These are phyloP conservation scores for Myxocyprinus asiaticus DNA, from an alignment of 2,113 vertebrate species.

Conservation along the genomic window DNA sequence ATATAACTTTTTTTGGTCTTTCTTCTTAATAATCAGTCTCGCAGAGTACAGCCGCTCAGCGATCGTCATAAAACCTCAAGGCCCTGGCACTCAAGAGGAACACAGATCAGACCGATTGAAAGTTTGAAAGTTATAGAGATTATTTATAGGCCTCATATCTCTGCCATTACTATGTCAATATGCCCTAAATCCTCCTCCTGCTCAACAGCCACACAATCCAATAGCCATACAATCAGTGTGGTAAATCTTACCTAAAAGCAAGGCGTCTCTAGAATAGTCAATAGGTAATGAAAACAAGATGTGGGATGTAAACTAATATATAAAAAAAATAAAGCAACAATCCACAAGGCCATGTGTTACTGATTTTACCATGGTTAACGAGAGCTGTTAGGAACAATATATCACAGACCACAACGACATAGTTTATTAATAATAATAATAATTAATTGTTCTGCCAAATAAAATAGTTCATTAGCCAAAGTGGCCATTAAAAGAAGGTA, in stretches of 20 bases:
- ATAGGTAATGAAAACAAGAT: not conserved
- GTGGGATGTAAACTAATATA: not conserved
- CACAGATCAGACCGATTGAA: slow-evolving; percentile 28
- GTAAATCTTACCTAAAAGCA: slow-evolving; percentile 31
- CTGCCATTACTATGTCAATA: slow-evolving; percentile 35
- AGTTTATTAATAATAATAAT: too few species aligned
- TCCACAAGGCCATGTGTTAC: too few species aligned
- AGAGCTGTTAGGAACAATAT: too few species aligned
- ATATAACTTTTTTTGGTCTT: slow-evolving; percentile 5
- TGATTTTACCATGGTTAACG: too few species aligned
- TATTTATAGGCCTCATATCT: slow-evolving; percentile 31
- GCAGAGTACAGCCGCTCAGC: slow-evolving; percentile 2
- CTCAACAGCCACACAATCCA: slow-evolving; percentile 34
- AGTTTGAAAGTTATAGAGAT: slow-evolving; percentile 19
- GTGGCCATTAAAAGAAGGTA: too few species aligned
- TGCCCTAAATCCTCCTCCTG: slow-evolving; percentile 29
- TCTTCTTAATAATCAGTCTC: not conserved
- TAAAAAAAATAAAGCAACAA: not conserved
- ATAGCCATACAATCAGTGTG: slow-evolving; percentile 15
- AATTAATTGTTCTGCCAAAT: too few species aligned
- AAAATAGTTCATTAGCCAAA: too few species aligned
- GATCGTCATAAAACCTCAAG: slow-evolving; percentile 28
- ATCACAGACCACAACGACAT: too few species aligned
- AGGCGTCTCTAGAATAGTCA: not conserved
- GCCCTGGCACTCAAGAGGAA: slow-evolving; percentile 1